Conservation (phyloP, 2,797 vertebrate species). For the Numenius phaeopus region DNA sequence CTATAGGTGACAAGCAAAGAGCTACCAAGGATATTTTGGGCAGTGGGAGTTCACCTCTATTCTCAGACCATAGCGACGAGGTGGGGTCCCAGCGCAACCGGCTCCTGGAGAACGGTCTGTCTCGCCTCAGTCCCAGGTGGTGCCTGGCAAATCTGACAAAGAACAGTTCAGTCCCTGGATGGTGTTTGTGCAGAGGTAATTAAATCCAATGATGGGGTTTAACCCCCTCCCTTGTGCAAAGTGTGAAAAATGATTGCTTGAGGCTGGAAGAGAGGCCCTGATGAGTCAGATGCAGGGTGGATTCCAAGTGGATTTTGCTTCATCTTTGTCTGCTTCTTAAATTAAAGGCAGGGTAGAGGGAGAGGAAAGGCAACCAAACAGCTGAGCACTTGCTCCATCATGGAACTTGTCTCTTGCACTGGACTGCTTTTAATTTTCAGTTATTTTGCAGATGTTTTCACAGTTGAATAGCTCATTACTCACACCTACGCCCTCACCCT, state of each 20-base stretch:
- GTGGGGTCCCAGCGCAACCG: neutral
- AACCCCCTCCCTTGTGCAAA: neutral
- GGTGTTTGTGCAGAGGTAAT: neutral
- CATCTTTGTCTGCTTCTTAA: neutral
- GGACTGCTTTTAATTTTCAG: neutral
- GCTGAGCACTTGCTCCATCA: neutral
- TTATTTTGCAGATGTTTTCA: constrained; percentile 25
- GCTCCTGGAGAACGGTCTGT: neutral
- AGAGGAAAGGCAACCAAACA: neutral
- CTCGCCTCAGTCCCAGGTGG: neutral
- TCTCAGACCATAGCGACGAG: neutral
- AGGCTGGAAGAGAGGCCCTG: neutral
- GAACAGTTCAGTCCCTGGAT: neutral
- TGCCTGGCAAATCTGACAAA: neutral
- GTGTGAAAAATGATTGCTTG: neutral
- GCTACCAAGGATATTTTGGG: neutral
- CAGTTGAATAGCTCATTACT: neutral
- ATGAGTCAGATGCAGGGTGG: neutral
- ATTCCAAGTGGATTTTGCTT: neutral
- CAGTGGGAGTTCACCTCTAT: neutral
- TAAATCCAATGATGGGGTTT: neutral
- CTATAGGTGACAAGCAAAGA: neutral
- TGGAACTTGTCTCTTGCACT: neutral
- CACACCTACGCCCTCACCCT: neutral
- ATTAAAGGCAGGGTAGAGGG: neutral